Evolutionary conservation across 2,113 vertebrate species (phyloP).

Genomic region (Pimephales promelas): DNA sequence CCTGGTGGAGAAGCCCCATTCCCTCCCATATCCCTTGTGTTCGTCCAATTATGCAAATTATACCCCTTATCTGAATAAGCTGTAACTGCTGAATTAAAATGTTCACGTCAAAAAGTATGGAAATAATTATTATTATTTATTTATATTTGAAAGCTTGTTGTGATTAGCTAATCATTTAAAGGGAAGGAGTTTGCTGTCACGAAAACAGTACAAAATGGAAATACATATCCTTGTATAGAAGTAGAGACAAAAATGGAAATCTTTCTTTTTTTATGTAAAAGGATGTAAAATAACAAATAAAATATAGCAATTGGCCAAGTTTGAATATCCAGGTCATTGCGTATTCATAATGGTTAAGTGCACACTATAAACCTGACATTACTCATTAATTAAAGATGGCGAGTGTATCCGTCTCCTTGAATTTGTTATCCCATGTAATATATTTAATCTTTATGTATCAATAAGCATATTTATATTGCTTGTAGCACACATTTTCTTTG

Average conservation of each 20-base stretch:
- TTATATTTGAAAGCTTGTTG: background rate
- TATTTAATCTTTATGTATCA: background rate
- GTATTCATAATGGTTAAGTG: background rate
- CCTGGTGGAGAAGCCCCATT: constrained; percentile 3
- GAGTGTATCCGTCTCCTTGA: constrained; percentile 4
- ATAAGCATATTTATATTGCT: background rate
- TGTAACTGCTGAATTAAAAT: constrained; percentile 23
- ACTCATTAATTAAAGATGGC: constrained; percentile 3
- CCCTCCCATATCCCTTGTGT: constrained; percentile 1
- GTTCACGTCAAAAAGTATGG: no score
- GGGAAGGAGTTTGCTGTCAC: background rate
- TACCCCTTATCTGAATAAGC: constrained; percentile 58
- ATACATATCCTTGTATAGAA: background rate
- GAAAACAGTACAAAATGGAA: background rate
- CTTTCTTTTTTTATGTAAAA: background rate
- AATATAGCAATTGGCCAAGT: background rate
- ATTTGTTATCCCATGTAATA: no score
- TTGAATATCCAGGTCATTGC: background rate
- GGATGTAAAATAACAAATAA: background rate
- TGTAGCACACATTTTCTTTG: background rate
- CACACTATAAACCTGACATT: constrained; percentile 19
- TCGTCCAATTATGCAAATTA: constrained; percentile 23
- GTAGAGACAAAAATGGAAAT: background rate
- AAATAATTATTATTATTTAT: no score
- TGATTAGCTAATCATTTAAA: background rate